Percentiles rank a stretch among this genome's conserved stretches.
phyloP scores from a whole-genome alignment of 2,888 invertebrate genomes.

The Latheticus oryzae region DNA sequence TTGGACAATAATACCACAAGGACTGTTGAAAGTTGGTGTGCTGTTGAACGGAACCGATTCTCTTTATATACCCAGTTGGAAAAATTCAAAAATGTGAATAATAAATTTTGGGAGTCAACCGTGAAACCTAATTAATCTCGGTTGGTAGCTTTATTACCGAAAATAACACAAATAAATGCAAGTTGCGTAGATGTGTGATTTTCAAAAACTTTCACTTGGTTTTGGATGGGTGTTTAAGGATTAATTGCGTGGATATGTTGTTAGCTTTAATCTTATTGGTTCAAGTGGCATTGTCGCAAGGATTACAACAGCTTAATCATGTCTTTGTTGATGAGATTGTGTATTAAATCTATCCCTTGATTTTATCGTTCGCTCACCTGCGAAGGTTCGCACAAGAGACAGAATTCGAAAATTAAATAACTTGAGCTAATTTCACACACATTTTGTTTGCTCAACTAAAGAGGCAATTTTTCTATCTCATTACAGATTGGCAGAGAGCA shows the following conservation, averaged over 20 bases:
- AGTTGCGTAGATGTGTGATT: constrained; percentile 8
- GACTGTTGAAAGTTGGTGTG: constrained; percentile 34
- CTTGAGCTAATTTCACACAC: too few relatives aligned
- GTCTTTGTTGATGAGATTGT: constrained; percentile 37
- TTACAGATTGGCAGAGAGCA: constrained; percentile 8
- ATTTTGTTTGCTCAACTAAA: too few relatives aligned
- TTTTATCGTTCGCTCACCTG: not conserved
- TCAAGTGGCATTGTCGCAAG: constrained; percentile 31
- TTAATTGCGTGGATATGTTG: constrained; percentile 40
- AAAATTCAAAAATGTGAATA: constrained; percentile 15
- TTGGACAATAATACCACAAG: constrained; percentile 15
- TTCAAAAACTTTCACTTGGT: constrained; percentile 21
- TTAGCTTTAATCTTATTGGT: constrained; percentile 41
- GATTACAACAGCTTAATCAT: constrained; percentile 38
- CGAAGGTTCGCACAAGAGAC: too few relatives aligned
- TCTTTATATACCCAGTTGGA: constrained; percentile 25
- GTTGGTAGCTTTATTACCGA: constrained; percentile 22
- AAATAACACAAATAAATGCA: constrained; percentile 22
- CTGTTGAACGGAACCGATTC: constrained; percentile 9
- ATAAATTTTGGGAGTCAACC: constrained; percentile 14
- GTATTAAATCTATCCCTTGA: constrained; percentile 19
- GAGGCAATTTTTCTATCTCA: constrained; percentile 10
- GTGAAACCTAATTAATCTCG: constrained; percentile 30
- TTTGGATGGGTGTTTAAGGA: constrained; percentile 33
- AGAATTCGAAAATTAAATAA: too few relatives aligned